A percentile compares a stretch with the other conserved stretches of the same genome.
Conservation (phyloP, 2,797 vertebrate species). For the Trachops cirrhosus region DNA sequence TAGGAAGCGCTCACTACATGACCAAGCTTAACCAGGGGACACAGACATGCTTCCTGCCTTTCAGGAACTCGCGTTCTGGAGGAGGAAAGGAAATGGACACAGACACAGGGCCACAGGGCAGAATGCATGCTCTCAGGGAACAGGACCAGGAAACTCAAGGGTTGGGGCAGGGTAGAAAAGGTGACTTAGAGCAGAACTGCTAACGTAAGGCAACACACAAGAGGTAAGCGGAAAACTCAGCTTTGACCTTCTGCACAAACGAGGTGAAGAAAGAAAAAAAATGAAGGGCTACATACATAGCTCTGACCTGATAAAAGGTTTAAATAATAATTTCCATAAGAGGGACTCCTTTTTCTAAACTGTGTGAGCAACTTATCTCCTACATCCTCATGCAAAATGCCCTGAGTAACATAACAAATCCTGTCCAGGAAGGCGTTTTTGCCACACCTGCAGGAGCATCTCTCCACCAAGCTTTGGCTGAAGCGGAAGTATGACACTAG, state of each 20-base stretch:
- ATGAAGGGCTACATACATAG: neutral
- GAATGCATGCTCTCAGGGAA: neutral
- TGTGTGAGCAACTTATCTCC: neutral
- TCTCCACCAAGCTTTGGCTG: neutral
- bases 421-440: neutral
- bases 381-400: neutral
- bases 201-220: neutral
- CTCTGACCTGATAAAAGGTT: neutral
- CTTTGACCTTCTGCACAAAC: neutral
- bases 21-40: neutral
- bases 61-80: neutral
- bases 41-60: neutral
- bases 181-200: neutral
- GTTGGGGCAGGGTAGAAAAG: neutral
- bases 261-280: neutral
- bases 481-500: neutral
- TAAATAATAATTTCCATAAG: neutral
- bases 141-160: neutral
- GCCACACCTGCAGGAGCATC: neutral
- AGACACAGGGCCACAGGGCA: neutral
- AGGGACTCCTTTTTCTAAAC: neutral
- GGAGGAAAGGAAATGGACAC: neutral
- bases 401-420: neutral
- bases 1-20: neutral
- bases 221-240: neutral